These are phyloP conservation scores for Lepidochrysops patricia DNA, from an alignment of 2,888 invertebrate genomes.

Conservation along the genomic window DNA sequence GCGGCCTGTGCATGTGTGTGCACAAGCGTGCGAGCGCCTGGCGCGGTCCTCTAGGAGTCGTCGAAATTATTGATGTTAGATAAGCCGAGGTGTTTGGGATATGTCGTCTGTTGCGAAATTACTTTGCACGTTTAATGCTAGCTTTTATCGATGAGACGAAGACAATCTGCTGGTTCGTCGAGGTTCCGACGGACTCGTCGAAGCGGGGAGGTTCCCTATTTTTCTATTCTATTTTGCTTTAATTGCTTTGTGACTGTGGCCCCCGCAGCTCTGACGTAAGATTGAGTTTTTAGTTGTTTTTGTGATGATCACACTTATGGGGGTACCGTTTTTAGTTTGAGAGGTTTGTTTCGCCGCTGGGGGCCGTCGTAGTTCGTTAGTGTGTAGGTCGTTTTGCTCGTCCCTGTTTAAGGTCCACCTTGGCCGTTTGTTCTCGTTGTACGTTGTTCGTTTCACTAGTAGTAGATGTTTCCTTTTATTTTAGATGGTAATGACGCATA, in stretches of 20 bases:
- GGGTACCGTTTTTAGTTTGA: constrained; percentile 15
- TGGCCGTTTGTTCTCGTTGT: constrained; percentile 41
- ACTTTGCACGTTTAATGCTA: constrained; percentile 23
- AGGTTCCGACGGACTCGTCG: not conserved
- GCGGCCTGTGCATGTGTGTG: too few species aligned
- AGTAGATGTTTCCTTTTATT: constrained; percentile 34
- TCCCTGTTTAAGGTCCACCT: constrained; percentile 42
- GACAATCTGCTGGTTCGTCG: not conserved
- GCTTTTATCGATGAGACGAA: constrained; percentile 19
- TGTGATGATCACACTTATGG: not conserved
- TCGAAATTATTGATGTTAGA: constrained; percentile 53
- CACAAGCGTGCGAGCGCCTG: too few species aligned
- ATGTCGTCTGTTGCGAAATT: constrained; percentile 57
- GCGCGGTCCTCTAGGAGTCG: constrained; percentile 12
- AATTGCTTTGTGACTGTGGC: not conserved
- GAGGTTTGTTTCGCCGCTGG: constrained; percentile 29
- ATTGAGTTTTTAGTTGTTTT: not conserved
- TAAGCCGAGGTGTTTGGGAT: constrained; percentile 64
- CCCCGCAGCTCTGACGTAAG: not conserved
- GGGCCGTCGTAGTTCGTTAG: constrained; percentile 29
- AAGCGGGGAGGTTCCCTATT: constrained; percentile 4
- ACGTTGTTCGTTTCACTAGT: constrained; percentile 45
- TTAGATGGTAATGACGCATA: constrained; percentile 63
- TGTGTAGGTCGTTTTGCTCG: constrained; percentile 55
- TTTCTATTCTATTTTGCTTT: not conserved